Base-by-base conservation (phyloP, 1,140 invertebrate species). In the Trachelipus rathkii region DNA sequence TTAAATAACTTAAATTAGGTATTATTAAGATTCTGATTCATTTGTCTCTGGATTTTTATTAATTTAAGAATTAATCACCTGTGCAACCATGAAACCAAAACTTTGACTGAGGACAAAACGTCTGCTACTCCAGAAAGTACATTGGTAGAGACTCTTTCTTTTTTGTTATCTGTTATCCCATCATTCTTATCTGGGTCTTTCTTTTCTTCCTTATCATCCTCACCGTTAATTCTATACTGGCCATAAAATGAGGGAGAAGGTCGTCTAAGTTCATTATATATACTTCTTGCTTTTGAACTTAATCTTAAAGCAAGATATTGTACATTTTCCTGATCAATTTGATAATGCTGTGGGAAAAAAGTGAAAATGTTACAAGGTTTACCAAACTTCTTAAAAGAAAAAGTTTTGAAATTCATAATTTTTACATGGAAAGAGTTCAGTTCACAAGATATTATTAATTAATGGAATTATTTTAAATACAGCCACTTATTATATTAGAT, bases 281-380 rank as follows among this genome's bases (percentile, higher is more conserved):
- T 87, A 83, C 92, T 92, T 44, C 91, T 89, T 0, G 94, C 92
- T 78, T 92, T 90, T 81, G 93, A 95, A 0, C 92, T 93, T 45
- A 97, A 86, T 77, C 92, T 89, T 73, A 96, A 85, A 0, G 95
- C 93, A 77, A 96, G 85, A 77, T 93, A 89, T 85, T 97, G 95
- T 44, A 97, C 86, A 85, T 95, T 96, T 86, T 97, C 95, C 80
- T 92, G 89, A 79, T 95, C 91, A 78, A 95, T 85, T 83, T 95
- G 93, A 88, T 95, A 96, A 83, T 96, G 92, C 92, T 94, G 85
- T 45, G 89, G 88, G 77, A 77, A 81, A 77, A 79, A 77, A 78
- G 75, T 19, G 46, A 23, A 53, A 60, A 33, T 10, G 66, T 19
- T 21, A 50, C 45, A 53, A 46, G 44, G 11, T 23, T 11, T 11